Evolutionary conservation across 2,888 invertebrate genomes (phyloP), one percentile per base, ranked within the genome.

Genomic region (Euclidia mi): DNA sequence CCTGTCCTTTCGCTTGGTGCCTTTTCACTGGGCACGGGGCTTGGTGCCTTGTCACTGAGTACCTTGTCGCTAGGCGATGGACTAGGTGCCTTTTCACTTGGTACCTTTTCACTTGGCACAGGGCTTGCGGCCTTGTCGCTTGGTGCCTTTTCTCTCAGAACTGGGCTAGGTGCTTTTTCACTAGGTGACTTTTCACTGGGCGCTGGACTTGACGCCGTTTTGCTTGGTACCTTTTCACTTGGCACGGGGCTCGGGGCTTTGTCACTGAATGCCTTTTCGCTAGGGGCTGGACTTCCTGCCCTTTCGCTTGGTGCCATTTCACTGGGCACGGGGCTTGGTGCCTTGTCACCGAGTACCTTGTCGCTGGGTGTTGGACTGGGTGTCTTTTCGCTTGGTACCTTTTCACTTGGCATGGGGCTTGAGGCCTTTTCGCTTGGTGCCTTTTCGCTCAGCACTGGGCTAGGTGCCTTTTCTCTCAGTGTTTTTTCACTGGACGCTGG

Each of bases 101-200:
- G 40, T 18, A 40, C 37, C 31, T 56, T 51, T 0, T 45, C 38
- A 20, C 44, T 42, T 38, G 53, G 29, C 4, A 49, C 15, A 3
- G 50, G 46, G 20, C 46, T 45, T 1, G 31, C 31, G 7, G n/a
- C 38, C 15, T 57, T 50, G 0, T 43, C 37, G 7, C 14, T 17
- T 11, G 32, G 20, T 7, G 20, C 20, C 20, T 25, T 25, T 25
- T 25, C 20, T 1, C 20, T 25, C 0, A 25, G 0, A 6, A 25
- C 20, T 14, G 53, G 45, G n/a, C n/a, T n/a, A n/a, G n/a, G n/a
- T n/a, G n/a, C n/a, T n/a, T n/a, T n/a, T n/a, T n/a, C n/a, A n/a
- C n/a, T 49, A 1, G 34, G 2, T 56, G 40, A 70, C 71, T 75
- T 81, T 79, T 73, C 85, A n/a, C 40, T 28, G 9, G 29, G 17